Conservation (phyloP, 2,888 invertebrate genomes). For the Xestia c-nigrum region DNA sequence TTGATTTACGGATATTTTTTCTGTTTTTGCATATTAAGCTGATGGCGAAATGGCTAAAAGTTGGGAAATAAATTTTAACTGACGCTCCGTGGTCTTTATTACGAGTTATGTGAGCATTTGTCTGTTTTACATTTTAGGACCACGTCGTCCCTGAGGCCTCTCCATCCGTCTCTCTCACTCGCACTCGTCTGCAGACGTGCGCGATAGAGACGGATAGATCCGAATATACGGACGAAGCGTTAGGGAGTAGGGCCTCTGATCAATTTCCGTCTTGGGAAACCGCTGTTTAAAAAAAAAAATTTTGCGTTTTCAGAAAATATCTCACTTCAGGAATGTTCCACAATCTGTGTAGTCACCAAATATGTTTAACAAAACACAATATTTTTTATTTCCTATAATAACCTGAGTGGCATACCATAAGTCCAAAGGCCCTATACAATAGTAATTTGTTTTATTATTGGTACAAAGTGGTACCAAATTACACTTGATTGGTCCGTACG, state of each 20-base stretch:
- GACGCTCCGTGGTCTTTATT: conserved; percentile 12
- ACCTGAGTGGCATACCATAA: conserved; percentile 45
- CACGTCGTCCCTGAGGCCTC: neutral
- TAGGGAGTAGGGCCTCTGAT: too few species aligned
- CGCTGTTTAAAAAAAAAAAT: too few species aligned
- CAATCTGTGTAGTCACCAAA: conserved; percentile 10
- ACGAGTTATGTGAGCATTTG: conserved; percentile 25
- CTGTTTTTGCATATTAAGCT: conserved; percentile 61
- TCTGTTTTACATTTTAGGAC: neutral
- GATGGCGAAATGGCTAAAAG: conserved; percentile 43
- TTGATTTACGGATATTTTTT: conserved; percentile 66
- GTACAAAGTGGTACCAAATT: conserved; percentile 88
- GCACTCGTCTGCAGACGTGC: too few species aligned
- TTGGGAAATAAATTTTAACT: conserved; percentile 44
- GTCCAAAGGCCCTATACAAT: conserved; percentile 63
- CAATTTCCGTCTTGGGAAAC: neutral
- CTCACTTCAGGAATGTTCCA: neutral
- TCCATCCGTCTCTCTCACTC: too few species aligned
- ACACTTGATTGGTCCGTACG: conserved; percentile 82
- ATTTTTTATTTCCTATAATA: conserved; percentile 28
- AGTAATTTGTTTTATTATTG: conserved; percentile 88
- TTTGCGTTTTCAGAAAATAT: neutral
- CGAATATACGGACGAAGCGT: too few species aligned
- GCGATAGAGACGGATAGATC: too few species aligned
- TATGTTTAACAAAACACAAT: neutral